Evolutionary conservation across 2,113 vertebrate species (phyloP).

Genomic region (Tricholaema leucomelas): DNA sequence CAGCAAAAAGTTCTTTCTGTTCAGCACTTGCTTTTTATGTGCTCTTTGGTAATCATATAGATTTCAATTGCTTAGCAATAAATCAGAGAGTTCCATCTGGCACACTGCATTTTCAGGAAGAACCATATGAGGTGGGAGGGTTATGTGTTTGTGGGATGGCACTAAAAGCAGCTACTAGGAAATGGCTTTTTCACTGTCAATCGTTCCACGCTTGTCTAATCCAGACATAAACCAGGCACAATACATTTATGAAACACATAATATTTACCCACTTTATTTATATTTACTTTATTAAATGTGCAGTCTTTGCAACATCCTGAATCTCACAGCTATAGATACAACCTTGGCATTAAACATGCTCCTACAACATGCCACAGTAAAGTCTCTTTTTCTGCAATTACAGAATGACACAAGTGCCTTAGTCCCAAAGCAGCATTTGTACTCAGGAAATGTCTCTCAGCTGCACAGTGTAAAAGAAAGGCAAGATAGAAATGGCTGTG

Average conservation of each 20-base stretch:
- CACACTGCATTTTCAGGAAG: background rate
- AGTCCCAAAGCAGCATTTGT: constrained; percentile 21
- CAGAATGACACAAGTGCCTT: constrained; percentile 48
- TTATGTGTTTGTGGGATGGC: background rate
- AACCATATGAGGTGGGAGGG: background rate
- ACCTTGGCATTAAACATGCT: background rate
- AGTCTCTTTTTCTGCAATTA: constrained; percentile 11
- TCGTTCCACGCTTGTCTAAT: background rate
- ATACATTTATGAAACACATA: background rate
- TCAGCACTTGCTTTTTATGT: background rate
- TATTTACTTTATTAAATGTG: background rate
- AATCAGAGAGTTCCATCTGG: background rate
- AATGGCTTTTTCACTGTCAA: background rate
- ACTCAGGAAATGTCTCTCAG: constrained; percentile 73
- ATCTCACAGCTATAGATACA: background rate
- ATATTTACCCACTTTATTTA: background rate
- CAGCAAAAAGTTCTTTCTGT: background rate
- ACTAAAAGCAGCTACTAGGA: background rate
- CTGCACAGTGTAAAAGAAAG: constrained; percentile 26
- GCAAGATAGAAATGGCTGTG: constrained; percentile 55
- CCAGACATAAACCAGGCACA: background rate
- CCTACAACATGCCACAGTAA: background rate
- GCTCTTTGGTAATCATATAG: background rate
- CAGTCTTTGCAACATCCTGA: background rate
- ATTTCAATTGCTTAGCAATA: background rate